Evolutionary conservation across 1,140 invertebrate genomes (phyloP).

Genomic region (Cotesia typhae): DNA sequence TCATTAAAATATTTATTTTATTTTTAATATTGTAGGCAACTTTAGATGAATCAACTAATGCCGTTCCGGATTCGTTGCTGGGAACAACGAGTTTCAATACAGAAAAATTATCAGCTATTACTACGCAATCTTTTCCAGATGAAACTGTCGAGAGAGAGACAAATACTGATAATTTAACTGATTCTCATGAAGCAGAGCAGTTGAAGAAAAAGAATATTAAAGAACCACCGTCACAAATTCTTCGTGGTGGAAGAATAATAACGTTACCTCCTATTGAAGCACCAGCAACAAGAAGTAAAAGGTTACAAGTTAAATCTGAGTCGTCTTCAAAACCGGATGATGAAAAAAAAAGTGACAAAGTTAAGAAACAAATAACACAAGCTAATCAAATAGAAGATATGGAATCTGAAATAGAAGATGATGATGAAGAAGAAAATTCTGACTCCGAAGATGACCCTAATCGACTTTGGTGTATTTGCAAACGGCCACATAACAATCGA

Average conservation of each 20-base stretch:
- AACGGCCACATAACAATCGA: constrained; percentile 92
- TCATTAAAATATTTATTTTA: neutral
- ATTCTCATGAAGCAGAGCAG: constrained; percentile 26
- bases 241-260: constrained; percentile 76
- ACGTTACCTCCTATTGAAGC: constrained; percentile 81
- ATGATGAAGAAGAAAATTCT: constrained; percentile 68
- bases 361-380: constrained; percentile 5
- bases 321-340: constrained; percentile 34
- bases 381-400: constrained; percentile 29
- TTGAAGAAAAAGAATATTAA: constrained; percentile 41
- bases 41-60: constrained; percentile 41
- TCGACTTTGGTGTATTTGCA: constrained; percentile 94
- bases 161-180: constrained; percentile 1
- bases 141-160: constrained; percentile 17
- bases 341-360: constrained; percentile 44
- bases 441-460: constrained; percentile 92
- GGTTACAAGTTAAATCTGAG: constrained; percentile 57
- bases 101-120: constrained; percentile 11
- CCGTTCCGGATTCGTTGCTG: constrained; percentile 43
- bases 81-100: constrained; percentile 37
- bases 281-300: constrained; percentile 73
- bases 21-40: constrained; percentile 39
- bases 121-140: neutral
- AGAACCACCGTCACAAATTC: constrained; percentile 71
- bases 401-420: constrained; percentile 40